These are phyloP conservation scores for Pandion haliaetus DNA, from an alignment of 2,113 vertebrate genomes.

Conservation along the genomic window DNA sequence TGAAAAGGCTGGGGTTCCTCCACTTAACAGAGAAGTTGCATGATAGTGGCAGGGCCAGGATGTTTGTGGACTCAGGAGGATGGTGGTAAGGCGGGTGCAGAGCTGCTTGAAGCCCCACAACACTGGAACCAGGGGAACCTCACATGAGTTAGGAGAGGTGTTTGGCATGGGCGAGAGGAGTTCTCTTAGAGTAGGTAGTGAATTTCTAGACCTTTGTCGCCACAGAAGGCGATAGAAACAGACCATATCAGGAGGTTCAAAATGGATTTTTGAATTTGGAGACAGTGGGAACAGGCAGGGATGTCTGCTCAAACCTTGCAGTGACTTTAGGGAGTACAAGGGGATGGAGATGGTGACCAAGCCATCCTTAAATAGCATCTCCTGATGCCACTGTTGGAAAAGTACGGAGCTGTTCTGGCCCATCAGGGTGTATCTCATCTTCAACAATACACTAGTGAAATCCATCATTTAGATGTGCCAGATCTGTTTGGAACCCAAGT, in stretches of 20 bases:
- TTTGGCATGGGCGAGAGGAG: not conserved
- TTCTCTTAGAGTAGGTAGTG: not conserved
- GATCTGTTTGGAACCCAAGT: not conserved
- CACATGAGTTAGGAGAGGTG: not conserved
- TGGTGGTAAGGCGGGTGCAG: not conserved
- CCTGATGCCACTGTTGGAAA: not conserved
- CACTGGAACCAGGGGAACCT: not conserved
- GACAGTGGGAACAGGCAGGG: not conserved
- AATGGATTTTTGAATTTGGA: not conserved
- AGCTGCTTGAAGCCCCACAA: not conserved
- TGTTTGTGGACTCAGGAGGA: not conserved
- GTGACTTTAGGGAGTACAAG: too few species aligned
- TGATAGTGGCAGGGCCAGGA: too few species aligned
- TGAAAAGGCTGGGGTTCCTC: not conserved
- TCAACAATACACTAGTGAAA: not conserved
- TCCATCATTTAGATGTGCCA: not conserved
- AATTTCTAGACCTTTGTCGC: not conserved
- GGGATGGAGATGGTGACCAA: not conserved
- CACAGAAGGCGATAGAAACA: not conserved
- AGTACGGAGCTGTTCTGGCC: not conserved
- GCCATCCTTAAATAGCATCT: not conserved
- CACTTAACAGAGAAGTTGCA: not conserved
- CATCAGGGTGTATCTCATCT: not conserved
- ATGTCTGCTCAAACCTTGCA: not conserved
- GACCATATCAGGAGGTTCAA: not conserved